These are phyloP conservation scores for Coremacera marginata DNA, from an alignment of 2,888 invertebrate genomes.

Conservation along the genomic window DNA sequence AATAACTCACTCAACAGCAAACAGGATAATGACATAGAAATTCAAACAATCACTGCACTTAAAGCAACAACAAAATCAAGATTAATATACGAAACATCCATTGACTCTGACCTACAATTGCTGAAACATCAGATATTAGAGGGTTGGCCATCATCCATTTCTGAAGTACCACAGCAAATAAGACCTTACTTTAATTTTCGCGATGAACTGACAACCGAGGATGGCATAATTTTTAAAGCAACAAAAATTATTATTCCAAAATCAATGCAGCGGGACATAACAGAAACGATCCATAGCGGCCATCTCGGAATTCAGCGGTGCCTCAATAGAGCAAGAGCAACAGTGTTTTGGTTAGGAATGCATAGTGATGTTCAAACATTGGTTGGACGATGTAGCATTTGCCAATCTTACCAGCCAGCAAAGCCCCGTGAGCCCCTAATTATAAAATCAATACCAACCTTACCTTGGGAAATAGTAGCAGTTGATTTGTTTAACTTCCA, in stretches of 20 bases:
- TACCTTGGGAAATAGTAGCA: constrained; percentile 41
- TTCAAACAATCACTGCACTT: too few species aligned
- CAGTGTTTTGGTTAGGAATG: constrained; percentile 44
- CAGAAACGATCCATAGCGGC: constrained; percentile 32
- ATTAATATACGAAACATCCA: constrained; percentile 16
- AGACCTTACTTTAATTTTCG: constrained; percentile 43
- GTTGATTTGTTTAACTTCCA: constrained; percentile 41
- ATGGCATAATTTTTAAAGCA: constrained; percentile 42
- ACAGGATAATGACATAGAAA: too few species aligned
- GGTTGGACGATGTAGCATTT: constrained; percentile 40
- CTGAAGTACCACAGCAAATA: constrained; percentile 30
- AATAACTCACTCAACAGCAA: too few species aligned
- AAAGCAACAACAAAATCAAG: too few species aligned
- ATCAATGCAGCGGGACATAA: constrained; percentile 29
- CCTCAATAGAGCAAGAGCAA: constrained; percentile 38
- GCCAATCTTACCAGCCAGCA: constrained; percentile 43
- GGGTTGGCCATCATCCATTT: constrained; percentile 41
- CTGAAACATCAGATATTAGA: constrained; percentile 37
- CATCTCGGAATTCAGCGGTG: constrained; percentile 42
- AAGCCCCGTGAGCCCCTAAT: constrained; percentile 41
- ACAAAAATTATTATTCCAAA: constrained; percentile 43
- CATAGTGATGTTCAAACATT: constrained; percentile 36
- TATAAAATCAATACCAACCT: constrained; percentile 36
- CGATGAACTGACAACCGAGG: constrained; percentile 38
- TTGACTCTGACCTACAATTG: constrained; percentile 31